Evolutionary conservation across 2,113 vertebrate genomes (phyloP).

Genomic region (Laticauda colubrina): DNA sequence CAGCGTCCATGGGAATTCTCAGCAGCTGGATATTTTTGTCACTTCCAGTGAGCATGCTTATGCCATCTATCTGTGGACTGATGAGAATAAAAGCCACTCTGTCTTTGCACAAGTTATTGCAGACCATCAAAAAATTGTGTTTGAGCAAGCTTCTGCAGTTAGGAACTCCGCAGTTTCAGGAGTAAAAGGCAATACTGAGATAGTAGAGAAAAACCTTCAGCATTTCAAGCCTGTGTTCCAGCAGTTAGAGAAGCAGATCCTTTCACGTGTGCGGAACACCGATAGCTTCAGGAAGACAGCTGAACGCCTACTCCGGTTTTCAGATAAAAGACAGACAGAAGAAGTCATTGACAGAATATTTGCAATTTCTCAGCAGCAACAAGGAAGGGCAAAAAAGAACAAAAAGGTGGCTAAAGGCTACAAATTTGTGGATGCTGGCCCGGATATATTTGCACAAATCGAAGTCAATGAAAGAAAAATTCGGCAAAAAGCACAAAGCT

Average conservation of each 20-base stretch:
- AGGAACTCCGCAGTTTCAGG: conserved; percentile 70
- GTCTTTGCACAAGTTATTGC: conserved; percentile 85
- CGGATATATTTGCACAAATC: conserved; percentile 94
- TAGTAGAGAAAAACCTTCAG: conserved; percentile 87
- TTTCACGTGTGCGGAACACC: conserved; percentile 85
- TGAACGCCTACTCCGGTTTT: conserved; percentile 86
- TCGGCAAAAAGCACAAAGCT: conserved; percentile 81
- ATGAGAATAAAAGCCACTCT: conserved; percentile 73
- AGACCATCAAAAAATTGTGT: conserved; percentile 85
- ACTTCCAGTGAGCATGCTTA: conserved; percentile 84
- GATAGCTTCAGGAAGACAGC: conserved; percentile 87
- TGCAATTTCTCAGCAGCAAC: conserved; percentile 75
- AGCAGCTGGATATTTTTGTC: conserved; percentile 84
- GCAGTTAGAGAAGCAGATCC: conserved; percentile 89
- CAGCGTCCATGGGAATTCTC: conserved; percentile 81
- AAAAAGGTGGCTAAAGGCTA: conserved; percentile 76
- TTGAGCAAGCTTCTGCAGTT: conserved; percentile 73
- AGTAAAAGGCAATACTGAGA: conserved; percentile 80
- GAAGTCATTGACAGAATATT: conserved; percentile 90
- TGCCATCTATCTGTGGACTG: conserved; percentile 80
- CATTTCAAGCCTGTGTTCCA: conserved; percentile 93
- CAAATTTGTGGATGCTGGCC: conserved; percentile 81
- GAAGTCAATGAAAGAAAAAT: conserved; percentile 88
- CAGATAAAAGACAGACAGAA: conserved; percentile 87
- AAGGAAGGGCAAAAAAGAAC: conserved; percentile 73